Base-by-base conservation (phyloP, 2,888 invertebrate genomes). In the Stictocephala bisonia region DNA sequence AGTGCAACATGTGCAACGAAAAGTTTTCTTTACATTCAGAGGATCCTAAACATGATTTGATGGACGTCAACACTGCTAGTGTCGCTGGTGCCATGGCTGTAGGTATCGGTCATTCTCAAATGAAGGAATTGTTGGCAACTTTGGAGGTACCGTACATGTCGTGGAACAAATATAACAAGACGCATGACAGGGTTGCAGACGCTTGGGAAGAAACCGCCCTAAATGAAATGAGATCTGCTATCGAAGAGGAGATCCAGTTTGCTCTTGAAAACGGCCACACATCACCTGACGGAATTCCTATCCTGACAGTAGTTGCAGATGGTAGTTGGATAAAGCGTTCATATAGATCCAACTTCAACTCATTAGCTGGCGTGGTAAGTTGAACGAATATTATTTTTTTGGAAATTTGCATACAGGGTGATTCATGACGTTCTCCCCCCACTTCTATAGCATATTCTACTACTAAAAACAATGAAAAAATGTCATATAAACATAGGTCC, bases 241-340 rank as follows among this genome's bases (percentile, higher is more conserved):
- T 31, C 15, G 35, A 29, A 20, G 53, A 29, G 18, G 69, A 69
- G 40, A 29, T 69, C 1, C 26, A 71, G 44, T 29, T 79, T 66
- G 79, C 80, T 11, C 35, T 53, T 15, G 77, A 78, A 60, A n/a
- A 50, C 27, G 79, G 79, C 0, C 66, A 79, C 41, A 67, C 80
- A 7, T 76, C 77, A 64, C 51, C 29, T 13, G 74, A 80, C 31
- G 79, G 77, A 7, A 56, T 68, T 15, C 75, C 78, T 18, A 70
- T 72, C 24, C 78, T 80, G 24, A 77, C 79, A 15, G 80, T 81
- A 20, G 75, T 81, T 50, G 79, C 76, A 44, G 79, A 80, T 71
- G 80, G 80, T 22, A 79, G 78, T 20, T 81, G 79, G 80, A 71
- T 71, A 13, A 80, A 80, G 73, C 58, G 80, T 15, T 80, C 79